These are phyloP conservation scores for Cavia porcellus DNA, from an alignment of 2,113 vertebrate species.

Conservation along the genomic window DNA sequence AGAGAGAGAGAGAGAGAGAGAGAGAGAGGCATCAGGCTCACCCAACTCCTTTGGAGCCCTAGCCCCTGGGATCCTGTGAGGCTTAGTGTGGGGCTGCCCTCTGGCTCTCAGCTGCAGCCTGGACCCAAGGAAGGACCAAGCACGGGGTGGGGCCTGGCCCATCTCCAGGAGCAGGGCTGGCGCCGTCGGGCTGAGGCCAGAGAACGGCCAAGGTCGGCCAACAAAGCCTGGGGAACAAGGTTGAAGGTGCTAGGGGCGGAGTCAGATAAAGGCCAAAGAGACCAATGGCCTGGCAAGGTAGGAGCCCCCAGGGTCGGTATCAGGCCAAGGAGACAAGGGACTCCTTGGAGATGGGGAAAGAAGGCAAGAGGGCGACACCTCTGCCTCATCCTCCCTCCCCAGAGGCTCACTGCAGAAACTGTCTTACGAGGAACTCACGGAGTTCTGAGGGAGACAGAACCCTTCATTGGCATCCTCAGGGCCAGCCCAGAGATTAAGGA, in stretches of 20 bases:
- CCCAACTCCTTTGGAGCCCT: neutral
- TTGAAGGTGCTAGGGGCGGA: neutral
- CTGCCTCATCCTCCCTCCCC: rapidly evolving
- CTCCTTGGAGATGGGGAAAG: neutral
- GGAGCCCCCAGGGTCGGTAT: neutral
- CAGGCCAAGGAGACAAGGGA: neutral
- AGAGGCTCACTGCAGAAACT: neutral
- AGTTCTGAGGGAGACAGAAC: rapidly evolving
- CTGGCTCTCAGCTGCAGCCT: neutral
- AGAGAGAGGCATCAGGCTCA: too few relatives aligned
- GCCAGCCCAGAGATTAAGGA: neutral
- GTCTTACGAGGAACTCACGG: neutral
- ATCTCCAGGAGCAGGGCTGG: constrained; percentile 63
- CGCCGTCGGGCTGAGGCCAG: constrained; percentile 22
- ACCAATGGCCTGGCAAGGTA: neutral
- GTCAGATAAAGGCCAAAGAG: neutral
- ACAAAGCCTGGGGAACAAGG: constrained; percentile 10
- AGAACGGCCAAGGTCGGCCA: constrained; percentile 63
- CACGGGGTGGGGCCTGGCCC: constrained; percentile 29
- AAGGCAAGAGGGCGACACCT: rapidly evolving
- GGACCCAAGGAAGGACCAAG: neutral
- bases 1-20: neutral
- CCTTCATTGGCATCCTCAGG: neutral
- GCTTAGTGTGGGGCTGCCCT: neutral
- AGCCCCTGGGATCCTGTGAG: neutral